A percentile compares a stretch with the other conserved stretches of the same genome.
Conservation (phyloP, 2,797 vertebrate genomes). For the Graptemys geographica region DNA sequence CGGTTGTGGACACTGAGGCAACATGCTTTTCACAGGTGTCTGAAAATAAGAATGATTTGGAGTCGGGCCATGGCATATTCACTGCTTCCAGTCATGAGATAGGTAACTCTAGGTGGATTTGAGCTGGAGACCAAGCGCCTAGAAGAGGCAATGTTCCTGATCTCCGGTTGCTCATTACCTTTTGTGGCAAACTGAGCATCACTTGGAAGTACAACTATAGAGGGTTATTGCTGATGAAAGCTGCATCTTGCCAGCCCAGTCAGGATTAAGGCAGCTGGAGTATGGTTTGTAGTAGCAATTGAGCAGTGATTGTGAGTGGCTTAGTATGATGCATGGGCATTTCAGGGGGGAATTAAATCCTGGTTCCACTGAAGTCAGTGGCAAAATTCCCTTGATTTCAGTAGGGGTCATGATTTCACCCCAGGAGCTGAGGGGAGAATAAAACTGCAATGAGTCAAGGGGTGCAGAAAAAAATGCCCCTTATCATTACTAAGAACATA, state of each 20-base stretch:
- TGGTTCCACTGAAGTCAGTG: not conserved
- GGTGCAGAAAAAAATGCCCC: not conserved
- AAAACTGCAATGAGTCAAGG: not conserved
- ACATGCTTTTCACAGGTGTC: not conserved
- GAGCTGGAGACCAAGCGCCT: not conserved
- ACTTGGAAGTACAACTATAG: not conserved
- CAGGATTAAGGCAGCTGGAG: not conserved
- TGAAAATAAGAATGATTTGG: slow-evolving; percentile 11
- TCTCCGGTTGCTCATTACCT: not conserved
- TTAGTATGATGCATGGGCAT: not conserved
- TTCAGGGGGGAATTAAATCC: not conserved
- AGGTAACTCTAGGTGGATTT: not conserved
- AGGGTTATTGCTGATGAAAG: not conserved
- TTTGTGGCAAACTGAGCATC: not conserved
- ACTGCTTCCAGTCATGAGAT: not conserved
- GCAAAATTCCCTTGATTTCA: not conserved
- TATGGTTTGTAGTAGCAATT: not conserved
- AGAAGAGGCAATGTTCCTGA: not conserved
- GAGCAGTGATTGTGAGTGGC: not conserved
- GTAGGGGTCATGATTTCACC: not conserved
- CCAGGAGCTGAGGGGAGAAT: not conserved
- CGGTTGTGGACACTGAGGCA: not conserved
- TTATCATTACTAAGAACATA: not conserved
- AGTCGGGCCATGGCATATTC: not conserved
- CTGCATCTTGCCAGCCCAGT: not conserved